Evolutionary conservation across 2,113 vertebrate genomes (phyloP).

Genomic region (Vireo altiloquus): DNA sequence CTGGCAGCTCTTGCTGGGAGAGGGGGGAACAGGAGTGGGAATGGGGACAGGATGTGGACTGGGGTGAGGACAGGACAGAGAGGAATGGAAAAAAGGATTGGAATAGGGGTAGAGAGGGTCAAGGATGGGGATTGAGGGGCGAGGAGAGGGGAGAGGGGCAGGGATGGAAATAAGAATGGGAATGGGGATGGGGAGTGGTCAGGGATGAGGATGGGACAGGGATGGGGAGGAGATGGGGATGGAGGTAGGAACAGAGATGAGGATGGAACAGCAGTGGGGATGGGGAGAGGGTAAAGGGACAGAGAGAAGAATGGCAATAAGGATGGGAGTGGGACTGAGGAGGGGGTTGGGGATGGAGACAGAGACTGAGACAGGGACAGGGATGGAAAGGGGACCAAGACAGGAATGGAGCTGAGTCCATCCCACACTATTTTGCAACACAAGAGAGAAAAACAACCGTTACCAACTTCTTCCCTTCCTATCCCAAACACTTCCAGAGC

Average conservation of each 20-base stretch:
- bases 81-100: no score
- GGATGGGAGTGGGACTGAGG: no score
- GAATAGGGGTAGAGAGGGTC: neutral
- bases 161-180: neutral
- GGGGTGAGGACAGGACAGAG: neutral
- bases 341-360: no score
- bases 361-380: no score
- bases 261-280: neutral
- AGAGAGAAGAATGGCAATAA: no score
- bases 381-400: no score
- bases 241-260: neutral
- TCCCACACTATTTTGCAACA: neutral
- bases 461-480: neutral
- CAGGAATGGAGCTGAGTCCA: neutral
- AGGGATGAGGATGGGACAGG: neutral
- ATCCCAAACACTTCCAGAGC: neutral
- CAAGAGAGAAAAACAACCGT: neutral
- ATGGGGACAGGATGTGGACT: neutral
- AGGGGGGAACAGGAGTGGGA: neutral
- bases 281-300: neutral
- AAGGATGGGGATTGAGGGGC: no score
- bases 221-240: neutral
- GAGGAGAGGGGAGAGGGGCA: neutral
- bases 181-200: neutral
- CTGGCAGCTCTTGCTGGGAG: conserved; percentile 53